Percentiles rank a stretch among this genome's conserved stretches.
Conservation (phyloP, 2,888 invertebrate genomes). For the Chalcosyrphus nemorum region DNA sequence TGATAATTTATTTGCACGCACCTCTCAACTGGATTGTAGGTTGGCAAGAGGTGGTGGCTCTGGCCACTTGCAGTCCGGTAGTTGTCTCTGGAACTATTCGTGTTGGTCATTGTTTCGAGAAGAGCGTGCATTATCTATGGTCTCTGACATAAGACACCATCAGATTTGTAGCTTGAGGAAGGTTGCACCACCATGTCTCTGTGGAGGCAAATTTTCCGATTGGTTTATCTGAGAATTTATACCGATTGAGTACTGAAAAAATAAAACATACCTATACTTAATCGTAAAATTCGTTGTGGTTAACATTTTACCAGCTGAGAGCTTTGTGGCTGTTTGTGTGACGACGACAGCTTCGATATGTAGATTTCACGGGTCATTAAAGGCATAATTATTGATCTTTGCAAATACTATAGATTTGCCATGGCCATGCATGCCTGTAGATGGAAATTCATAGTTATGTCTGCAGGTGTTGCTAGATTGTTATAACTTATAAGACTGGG, state of each 20-base stretch:
- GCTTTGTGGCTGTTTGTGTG: background rate
- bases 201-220: conserved; percentile 49
- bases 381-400: conserved; percentile 66
- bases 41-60: conserved; percentile 17
- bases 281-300: conserved; percentile 63
- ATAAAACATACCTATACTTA: conserved; percentile 41
- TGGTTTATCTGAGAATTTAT: conserved; percentile 56
- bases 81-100: conserved; percentile 27
- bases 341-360: conserved; percentile 57
- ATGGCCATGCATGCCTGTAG: background rate
- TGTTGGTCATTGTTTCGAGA: conserved; percentile 58
- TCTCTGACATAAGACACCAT: conserved; percentile 51
- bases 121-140: conserved; percentile 47
- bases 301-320: conserved; percentile 57
- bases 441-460: conserved; percentile 11
- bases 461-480: conserved; percentile 31
- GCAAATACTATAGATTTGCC: conserved; percentile 37
- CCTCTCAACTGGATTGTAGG: conserved; percentile 49
- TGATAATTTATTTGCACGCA: conserved; percentile 70
- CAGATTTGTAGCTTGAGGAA: conserved; percentile 33
- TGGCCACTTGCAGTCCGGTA: conserved; percentile 32
- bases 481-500: background rate
- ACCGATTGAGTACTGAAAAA: conserved; percentile 33
- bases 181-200: conserved; percentile 19
- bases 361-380: conserved; percentile 64